phyloP scores from a whole-genome alignment of 1,140 invertebrate genomes.

The Aethina tumida region DNA sequence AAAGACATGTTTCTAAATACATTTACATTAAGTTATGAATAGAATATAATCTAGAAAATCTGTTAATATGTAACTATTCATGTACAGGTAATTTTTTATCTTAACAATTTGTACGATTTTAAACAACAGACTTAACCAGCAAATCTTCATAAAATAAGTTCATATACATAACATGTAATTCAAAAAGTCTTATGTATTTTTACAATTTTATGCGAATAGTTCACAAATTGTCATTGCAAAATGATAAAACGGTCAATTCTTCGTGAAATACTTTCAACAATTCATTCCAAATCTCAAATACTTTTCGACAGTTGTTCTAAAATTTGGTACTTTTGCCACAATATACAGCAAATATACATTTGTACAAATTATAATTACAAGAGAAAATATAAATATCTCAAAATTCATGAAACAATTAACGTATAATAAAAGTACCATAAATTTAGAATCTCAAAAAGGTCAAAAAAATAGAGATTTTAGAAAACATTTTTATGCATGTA shows the following conservation, averaged over 20 bases:
- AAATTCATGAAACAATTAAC: too few relatives aligned
- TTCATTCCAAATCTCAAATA: not conserved
- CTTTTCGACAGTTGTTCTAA: not conserved
- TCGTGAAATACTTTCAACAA: not conserved
- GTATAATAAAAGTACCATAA: too few relatives aligned
- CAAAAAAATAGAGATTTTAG: too few relatives aligned
- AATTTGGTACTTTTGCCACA: too few relatives aligned
- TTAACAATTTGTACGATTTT: slow-evolving; percentile 17
- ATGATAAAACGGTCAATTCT: not conserved
- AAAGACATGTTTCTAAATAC: slow-evolving; percentile 13
- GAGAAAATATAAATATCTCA: too few relatives aligned
- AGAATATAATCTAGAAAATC: slow-evolving; percentile 14
- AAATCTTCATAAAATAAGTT: slow-evolving; percentile 1
- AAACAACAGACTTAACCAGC: slow-evolving; percentile 11
- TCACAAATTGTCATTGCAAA: not conserved
- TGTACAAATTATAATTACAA: too few relatives aligned
- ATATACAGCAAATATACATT: too few relatives aligned
- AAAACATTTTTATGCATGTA: too few relatives aligned
- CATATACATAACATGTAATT: not conserved
- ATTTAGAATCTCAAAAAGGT: too few relatives aligned
- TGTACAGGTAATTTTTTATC: slow-evolving; percentile 15
- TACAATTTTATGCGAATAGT: not conserved
- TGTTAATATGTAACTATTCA: slow-evolving; percentile 13
- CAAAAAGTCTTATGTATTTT: not conserved
- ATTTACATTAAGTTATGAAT: slow-evolving; percentile 11